Evolutionary conservation across 2,797 vertebrate genomes (phyloP), one percentile per base, ranked within the genome.

Genomic region (Anabas testudineus): DNA sequence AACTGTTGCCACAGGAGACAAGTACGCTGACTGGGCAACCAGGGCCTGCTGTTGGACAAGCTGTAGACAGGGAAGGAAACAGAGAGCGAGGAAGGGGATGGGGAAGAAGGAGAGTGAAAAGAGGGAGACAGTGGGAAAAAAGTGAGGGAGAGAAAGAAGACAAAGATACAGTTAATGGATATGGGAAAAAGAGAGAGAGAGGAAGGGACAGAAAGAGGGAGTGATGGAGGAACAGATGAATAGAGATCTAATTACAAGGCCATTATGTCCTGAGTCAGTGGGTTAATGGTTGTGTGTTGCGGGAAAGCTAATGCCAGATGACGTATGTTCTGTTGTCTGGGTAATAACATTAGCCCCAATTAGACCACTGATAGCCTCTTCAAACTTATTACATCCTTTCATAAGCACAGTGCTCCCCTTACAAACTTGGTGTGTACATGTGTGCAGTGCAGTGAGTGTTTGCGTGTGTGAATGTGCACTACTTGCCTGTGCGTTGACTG

Each of bases 11-110:
- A 97, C 96, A 76, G 97, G 97, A 90, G 95, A 98, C 95, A 98
- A 95, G 95, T 98, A 98, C 83, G 96, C 95, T 78, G 96, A 96
- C 93, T 98, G 97, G 41, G 97, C 96, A 66, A 97, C 95, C 89
- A 97, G 92, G 71, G 96, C 95, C 93, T 97, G 96, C 92, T 97
- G 96, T 88, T 97, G 96, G 93, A 98, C 97, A 87, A 97, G 93
- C 97, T 97, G 93, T 64, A 83, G 75, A 69, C 41, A 82, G 59
- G 57, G 74, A 83, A 68, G 83, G 61, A 81, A 84, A 46, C 26
- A 71, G 60, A 75, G 42, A 63, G 21, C 67, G 60, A 68, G 37
- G 73, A 79, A 67, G 55, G 68, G 55, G 48, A 74, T 37, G 53
- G 42, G 68, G 69, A 70, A 64, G 58, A 39, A 39, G 3, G 21